Evolutionary conservation across 2,888 invertebrate genomes (phyloP), one percentile per base, ranked within the genome.

Genomic region (Leptinotarsa tumamoca): DNA sequence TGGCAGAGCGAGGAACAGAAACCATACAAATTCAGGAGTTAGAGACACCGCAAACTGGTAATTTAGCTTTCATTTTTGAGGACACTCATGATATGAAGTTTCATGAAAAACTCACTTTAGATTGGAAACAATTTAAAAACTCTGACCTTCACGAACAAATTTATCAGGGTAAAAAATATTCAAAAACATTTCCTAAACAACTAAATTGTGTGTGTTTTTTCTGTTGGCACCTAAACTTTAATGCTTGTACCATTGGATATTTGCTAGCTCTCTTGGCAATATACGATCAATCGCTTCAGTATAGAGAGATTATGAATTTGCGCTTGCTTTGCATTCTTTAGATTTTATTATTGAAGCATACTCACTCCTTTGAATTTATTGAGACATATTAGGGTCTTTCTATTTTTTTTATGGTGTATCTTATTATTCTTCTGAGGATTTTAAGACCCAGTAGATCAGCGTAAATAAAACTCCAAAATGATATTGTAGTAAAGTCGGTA

Each of bases 21-120:
- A 27, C 63, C 17, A 33, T 69, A 18, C 21, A 71, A 56, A 14
- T 69, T 66, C 56, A 63, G 23, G 72, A 71, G 21, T 63, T 72
- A 54, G 75, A 74, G 54, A 67, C 61, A 27, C 68, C 72, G 18
- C 68, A 71, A 33, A 69, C 69, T 61, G 67, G 70, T 77, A 71
- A 75, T 49, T n/a, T 72, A 67, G 66, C 76, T 23, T 83, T 82
- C 71, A 81, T 82, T 74, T 83, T 83, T 66, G 82, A 83, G 56
- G 81, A 78, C 21, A 82, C 70, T 76, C 80, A 33, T 63, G 63
- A 63, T 33, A 33, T 63, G 63, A 63, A 63, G 27, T 63, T 63
- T 63, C 63, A 78, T 70, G 78, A 77, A 43, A 77, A 74, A 73
- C 79, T 70, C 72, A 80, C 80, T 70, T 75, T 79, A 73, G 78